Conservation (phyloP, 2,888 invertebrate species). For the Lypha dubia region DNA sequence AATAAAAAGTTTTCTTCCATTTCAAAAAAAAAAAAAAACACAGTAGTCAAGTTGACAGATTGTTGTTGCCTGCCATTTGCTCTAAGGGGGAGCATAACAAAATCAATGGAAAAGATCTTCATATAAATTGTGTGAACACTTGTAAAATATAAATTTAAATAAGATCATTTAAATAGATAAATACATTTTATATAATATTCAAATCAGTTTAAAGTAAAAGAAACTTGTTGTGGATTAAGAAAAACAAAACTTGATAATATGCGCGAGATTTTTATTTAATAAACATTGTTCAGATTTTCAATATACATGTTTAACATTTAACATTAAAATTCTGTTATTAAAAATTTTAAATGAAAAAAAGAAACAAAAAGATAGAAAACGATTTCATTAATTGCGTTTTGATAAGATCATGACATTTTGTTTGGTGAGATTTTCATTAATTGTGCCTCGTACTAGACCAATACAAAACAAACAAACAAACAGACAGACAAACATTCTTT, state of each 20-base stretch:
- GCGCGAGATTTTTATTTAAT: slow-evolving; percentile 12
- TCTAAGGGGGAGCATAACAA: slow-evolving; percentile 48
- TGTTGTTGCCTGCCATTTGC: slow-evolving; percentile 4
- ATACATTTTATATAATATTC: slow-evolving; percentile 52
- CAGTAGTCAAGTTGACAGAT: slow-evolving; percentile 58
- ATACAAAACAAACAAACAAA: slow-evolving; percentile 4
- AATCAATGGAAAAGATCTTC: slow-evolving; percentile 29
- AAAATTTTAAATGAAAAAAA: background rate
- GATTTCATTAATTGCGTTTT: slow-evolving; percentile 69
- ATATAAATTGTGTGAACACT: slow-evolving; percentile 64
- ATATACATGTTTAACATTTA: slow-evolving; percentile 44
- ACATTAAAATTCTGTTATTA: slow-evolving; percentile 54
- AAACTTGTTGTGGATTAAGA: slow-evolving; percentile 45
- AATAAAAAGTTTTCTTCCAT: background rate
- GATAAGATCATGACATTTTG: slow-evolving; percentile 69
- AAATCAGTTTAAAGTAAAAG: slow-evolving; percentile 27
- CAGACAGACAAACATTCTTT: slow-evolving; percentile 50
- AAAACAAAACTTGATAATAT: slow-evolving; percentile 43
- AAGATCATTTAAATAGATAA: slow-evolving; percentile 64
- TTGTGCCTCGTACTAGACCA: slow-evolving; percentile 28
- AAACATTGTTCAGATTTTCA: slow-evolving; percentile 30
- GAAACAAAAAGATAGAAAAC: slow-evolving; percentile 56
- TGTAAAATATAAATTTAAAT: slow-evolving; percentile 72
- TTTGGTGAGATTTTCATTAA: slow-evolving; percentile 72
- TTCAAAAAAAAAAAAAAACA: too few species aligned